Evolutionary conservation across 2,113 vertebrate species (phyloP).

Genomic region (Laticauda laticaudata): DNA sequence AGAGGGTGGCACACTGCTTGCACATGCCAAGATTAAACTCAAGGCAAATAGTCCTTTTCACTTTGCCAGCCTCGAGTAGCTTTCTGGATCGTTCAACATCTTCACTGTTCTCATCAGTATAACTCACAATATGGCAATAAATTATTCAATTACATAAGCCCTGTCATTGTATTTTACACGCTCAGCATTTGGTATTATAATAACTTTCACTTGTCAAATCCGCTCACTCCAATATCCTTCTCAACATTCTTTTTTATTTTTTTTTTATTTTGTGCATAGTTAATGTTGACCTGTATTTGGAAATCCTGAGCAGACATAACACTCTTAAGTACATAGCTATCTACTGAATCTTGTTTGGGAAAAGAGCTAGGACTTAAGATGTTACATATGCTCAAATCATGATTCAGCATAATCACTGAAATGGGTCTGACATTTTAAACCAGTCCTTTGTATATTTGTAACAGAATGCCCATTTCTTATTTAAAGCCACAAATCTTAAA

Average conservation of each 20-base stretch:
- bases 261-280: slow-evolving; percentile 58
- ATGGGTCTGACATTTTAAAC: not conserved
- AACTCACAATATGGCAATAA: slow-evolving; percentile 35
- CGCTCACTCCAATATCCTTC: slow-evolving; percentile 19
- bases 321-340: slow-evolving; percentile 2
- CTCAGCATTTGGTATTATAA: not conserved
- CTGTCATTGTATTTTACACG: not conserved
- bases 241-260: slow-evolving; percentile 48
- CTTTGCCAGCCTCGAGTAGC: slow-evolving; percentile 25
- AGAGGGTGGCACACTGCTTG: slow-evolving; percentile 26
- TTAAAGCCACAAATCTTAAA: slow-evolving; percentile 15
- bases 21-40: slow-evolving; percentile 25
- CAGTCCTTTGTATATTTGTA: not conserved
- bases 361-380: slow-evolving; percentile 2
- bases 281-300: slow-evolving; percentile 40
- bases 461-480: not conserved
- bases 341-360: not conserved
- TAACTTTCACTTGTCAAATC: slow-evolving; percentile 17
- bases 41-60: not conserved
- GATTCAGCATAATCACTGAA: not conserved
- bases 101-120: slow-evolving; percentile 34
- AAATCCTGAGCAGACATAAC: slow-evolving; percentile 31
- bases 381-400: not conserved
- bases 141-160: slow-evolving; percentile 45
- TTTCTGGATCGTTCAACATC: slow-evolving; percentile 24